Evolutionary conservation across 2,113 vertebrate species (phyloP).

Genomic region (Triplophysa rosa): DNA sequence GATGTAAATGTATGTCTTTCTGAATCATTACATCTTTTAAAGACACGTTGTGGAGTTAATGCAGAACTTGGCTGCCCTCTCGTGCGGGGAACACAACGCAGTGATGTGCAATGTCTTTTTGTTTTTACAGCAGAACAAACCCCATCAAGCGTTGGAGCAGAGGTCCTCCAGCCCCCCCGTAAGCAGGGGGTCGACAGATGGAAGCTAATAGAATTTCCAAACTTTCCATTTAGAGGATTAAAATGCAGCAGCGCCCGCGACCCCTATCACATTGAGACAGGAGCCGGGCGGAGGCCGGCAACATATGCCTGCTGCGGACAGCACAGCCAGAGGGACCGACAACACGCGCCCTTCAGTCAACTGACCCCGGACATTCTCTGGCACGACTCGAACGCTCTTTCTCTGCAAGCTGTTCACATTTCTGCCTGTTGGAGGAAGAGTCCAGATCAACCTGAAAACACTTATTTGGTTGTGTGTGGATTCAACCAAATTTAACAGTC

Average conservation of each 20-base stretch:
- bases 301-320: slow-evolving; percentile 53
- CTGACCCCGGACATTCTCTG: slow-evolving; percentile 33
- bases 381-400: background rate
- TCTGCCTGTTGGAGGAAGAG: background rate
- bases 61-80: slow-evolving; percentile 45
- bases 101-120: background rate
- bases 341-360: slow-evolving; percentile 52
- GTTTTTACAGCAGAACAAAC: background rate
- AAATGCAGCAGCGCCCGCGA: slow-evolving; percentile 53
- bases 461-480: background rate
- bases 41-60: background rate
- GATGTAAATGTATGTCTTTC: background rate
- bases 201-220: slow-evolving; percentile 63
- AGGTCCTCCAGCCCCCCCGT: background rate
- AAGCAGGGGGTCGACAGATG: slow-evolving; percentile 58
- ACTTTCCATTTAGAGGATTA: slow-evolving; percentile 67
- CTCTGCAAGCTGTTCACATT: slow-evolving; percentile 23
- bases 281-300: slow-evolving; percentile 29
- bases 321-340: slow-evolving; percentile 34
- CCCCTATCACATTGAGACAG: slow-evolving; percentile 58
- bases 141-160: slow-evolving; percentile 21
- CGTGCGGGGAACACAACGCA: background rate
- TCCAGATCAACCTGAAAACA: background rate
- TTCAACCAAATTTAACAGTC: background rate
- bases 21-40: background rate